These are phyloP conservation scores for Falco biarmicus DNA, from an alignment of 2,797 vertebrate species.

Conservation along the genomic window DNA sequence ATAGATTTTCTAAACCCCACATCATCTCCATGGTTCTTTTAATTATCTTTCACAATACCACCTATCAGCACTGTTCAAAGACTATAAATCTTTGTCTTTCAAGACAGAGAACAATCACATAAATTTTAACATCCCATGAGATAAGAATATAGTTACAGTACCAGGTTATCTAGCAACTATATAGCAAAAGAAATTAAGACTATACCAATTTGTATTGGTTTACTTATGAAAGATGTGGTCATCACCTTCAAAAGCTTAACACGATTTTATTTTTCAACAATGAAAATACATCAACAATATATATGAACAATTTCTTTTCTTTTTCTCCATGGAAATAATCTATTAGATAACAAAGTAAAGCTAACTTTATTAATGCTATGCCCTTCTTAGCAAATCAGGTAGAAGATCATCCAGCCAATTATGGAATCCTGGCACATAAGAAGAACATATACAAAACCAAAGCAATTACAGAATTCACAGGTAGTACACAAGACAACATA, in stretches of 20 bases:
- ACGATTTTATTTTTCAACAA: neutral
- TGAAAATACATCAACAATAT: neutral
- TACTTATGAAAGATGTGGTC: neutral
- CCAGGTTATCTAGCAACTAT: neutral
- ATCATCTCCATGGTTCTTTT: neutral
- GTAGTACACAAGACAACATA: neutral
- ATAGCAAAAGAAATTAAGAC: neutral
- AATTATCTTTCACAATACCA: neutral
- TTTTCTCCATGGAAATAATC: neutral
- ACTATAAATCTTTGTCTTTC: neutral
- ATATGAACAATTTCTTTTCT: neutral
- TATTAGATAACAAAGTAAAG: neutral
- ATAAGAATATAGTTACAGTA: neutral
- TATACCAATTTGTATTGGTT: neutral
- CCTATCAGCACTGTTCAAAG: neutral
- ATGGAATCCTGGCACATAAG: neutral
- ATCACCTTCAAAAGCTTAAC: slow-evolving; percentile 4
- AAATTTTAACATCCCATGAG: neutral
- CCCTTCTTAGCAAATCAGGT: neutral
- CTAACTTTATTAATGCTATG: neutral
- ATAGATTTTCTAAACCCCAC: neutral
- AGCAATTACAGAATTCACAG: neutral
- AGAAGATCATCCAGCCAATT: neutral
- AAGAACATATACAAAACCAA: neutral
- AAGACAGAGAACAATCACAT: neutral